phyloP scores from a whole-genome alignment of 2,888 invertebrate species.

The Gymnosoma rotundatum region DNA sequence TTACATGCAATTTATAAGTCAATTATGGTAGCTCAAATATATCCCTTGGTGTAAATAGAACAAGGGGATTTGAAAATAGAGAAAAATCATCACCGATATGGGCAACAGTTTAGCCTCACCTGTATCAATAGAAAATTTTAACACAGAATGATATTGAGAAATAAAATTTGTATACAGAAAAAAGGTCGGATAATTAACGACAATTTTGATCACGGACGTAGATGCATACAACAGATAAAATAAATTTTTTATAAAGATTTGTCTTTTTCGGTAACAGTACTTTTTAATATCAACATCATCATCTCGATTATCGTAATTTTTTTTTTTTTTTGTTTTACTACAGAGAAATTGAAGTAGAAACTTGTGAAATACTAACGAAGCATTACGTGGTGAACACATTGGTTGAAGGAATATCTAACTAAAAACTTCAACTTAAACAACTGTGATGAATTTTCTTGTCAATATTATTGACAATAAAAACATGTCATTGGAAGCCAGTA shows the following conservation, averaged over 20 bases:
- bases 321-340: background rate
- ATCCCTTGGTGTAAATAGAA: too few species aligned
- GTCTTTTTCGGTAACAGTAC: conserved; percentile 1
- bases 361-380: conserved; percentile 10
- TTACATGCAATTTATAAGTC: too few species aligned
- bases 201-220: too few species aligned
- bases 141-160: too few species aligned
- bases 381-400: conserved; percentile 1
- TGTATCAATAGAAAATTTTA: background rate
- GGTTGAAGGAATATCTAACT: conserved; percentile 42
- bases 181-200: background rate
- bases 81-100: too few species aligned
- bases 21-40: too few species aligned
- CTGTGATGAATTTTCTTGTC: conserved; percentile 54
- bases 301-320: background rate
- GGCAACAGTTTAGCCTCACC: background rate
- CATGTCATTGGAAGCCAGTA: conserved; percentile 1
- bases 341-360: background rate
- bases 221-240: background rate
- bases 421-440: conserved; percentile 56
- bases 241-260: conserved; percentile 35
- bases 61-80: too few species aligned
- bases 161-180: background rate
- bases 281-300: background rate
- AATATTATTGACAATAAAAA: conserved; percentile 48